Evolutionary conservation across 1,140 invertebrate genomes (phyloP), one percentile per base, ranked within the genome.

Genomic region (Galleria mellonella): DNA sequence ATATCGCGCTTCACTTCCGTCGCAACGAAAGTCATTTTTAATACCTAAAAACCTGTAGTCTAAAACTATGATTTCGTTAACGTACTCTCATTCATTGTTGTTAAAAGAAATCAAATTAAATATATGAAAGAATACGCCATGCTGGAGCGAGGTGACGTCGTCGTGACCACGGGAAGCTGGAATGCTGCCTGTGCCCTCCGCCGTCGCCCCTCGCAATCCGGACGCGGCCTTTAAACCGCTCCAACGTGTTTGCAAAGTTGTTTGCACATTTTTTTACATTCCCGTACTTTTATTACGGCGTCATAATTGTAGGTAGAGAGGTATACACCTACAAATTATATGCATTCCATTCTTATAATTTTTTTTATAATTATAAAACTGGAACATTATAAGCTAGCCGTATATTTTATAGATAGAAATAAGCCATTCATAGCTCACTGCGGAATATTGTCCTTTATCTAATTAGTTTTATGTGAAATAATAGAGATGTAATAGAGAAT

Each of bases 201-300:
- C 73, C 76, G 54, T 55, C 70, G 58, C 68, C 76, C 75, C 73
- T 72, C 73, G 61, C 81, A 76, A 82, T 78, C 77, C 74, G 76
- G 74, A 74, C 72, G 64, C 75, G 72, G 76, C 69, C 72, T 83
- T 79, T 77, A 78, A 83, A 79, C 81, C 71, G 70, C 76, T 69
- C 76, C 76, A 57, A 84, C 81, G 81, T 84, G 78, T 85, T 83
- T 75, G 70, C 77, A 58, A 64, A 83, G 66, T 79, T 81, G 76
- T 83, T 85, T 82, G 75, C 79, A 83, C 79, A 83, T 81, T 82
- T 83, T 84, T 83, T 81, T 83, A 74, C 73, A 76, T 78, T 82
- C 69, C 65, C 69, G 59, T 58, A 64, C 72, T 73, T 65, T 73
- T 78, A 83, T 75, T 77, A 72, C 67, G 17, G 17, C 17, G 17